Evolutionary conservation across 2,797 vertebrate genomes (phyloP), one percentile per base, ranked within the genome.

Genomic region (Trachops cirrhosus): DNA sequence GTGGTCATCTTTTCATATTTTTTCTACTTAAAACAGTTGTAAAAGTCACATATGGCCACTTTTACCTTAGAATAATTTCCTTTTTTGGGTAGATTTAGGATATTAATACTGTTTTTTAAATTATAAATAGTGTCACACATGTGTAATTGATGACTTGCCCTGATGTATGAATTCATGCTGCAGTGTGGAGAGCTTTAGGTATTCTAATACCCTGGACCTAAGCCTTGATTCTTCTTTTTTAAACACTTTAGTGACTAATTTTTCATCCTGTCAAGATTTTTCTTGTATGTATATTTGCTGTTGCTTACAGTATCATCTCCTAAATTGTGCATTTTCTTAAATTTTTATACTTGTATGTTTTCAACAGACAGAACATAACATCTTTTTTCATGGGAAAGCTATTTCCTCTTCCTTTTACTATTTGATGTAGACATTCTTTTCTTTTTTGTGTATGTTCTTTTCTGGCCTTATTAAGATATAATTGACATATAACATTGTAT

Each of bases 11-110:
- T 78, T 94, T 86, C 78, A n/a, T 82, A 79, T 24, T 29, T 80
- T 89, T 86, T 87, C 50, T 94, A 57, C 32, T 91, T 83, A 90
- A 91, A 64, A 39, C 14, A 93, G 22, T 44, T 91, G 85, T 85
- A 83, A 83, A 94, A 87, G 79, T 79, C 46, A 59, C 14, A 52
- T 54, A 22, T 91, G 16, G 5, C 39, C 54, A 91, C 16, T 83
- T 96, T 95, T 88, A 46, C 68, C 24, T 88, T 48, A 85, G 71
- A 79, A 79, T 88, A 74, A 34, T 50, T 87, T 75, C 10, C 67
- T 89, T 86, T 92, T 93, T 71, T 39, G 62, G 52, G 16, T 62
- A 64, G 59, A 83, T 86, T 83, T 95, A 86, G 8, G 75, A 41
- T 82, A 95, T 39, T 86, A 94, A 37, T 92, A 19, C 48, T 87